Evolutionary conservation across 2,888 invertebrate genomes (phyloP).

Genomic region (Itoplectis maculator): DNA sequence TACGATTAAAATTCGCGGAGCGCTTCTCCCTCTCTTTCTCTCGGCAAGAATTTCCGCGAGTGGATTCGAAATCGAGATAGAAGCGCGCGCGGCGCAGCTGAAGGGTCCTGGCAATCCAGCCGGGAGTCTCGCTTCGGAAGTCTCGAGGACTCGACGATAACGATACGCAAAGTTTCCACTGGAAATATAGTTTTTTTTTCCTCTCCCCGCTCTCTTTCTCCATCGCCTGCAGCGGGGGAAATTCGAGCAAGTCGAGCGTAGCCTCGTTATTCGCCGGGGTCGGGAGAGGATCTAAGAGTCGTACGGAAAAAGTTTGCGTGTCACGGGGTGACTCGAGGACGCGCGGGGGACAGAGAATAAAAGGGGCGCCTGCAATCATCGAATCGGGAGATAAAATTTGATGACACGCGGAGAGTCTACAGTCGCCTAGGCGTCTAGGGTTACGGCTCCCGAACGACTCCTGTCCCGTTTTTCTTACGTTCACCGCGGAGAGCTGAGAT

Average conservation of each 20-base stretch:
- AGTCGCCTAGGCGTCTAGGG: slow-evolving; percentile 53
- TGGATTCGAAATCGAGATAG: slow-evolving; percentile 42
- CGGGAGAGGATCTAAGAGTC: slow-evolving; percentile 37
- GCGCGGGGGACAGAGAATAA: slow-evolving; percentile 22
- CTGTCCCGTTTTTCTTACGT: slow-evolving; percentile 58
- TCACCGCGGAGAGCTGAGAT: slow-evolving; percentile 14
- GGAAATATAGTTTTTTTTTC: slow-evolving; percentile 53
- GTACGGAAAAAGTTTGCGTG: slow-evolving; percentile 64
- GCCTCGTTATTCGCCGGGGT: slow-evolving; percentile 59
- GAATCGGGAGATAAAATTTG: slow-evolving; percentile 68
- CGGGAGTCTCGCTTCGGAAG: slow-evolving; percentile 59
- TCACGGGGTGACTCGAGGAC: slow-evolving; percentile 48
- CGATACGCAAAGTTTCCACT: slow-evolving; percentile 67
- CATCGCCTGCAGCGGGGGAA: slow-evolving; percentile 46
- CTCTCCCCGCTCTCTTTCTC: too few species aligned
- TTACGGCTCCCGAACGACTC: slow-evolving; percentile 60
- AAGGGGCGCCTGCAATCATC: slow-evolving; percentile 65
- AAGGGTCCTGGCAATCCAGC: slow-evolving; percentile 41
- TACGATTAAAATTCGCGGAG: slow-evolving; percentile 38
- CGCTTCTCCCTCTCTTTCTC: neutral
- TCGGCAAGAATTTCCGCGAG: slow-evolving; percentile 9
- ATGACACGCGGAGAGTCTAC: slow-evolving; percentile 55
- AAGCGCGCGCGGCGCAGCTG: slow-evolving; percentile 38
- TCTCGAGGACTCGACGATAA: slow-evolving; percentile 66
- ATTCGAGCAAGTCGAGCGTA: slow-evolving; percentile 63